These are phyloP conservation scores for Heterohyrax brucei DNA, from an alignment of 2,797 vertebrate species.

Conservation along the genomic window DNA sequence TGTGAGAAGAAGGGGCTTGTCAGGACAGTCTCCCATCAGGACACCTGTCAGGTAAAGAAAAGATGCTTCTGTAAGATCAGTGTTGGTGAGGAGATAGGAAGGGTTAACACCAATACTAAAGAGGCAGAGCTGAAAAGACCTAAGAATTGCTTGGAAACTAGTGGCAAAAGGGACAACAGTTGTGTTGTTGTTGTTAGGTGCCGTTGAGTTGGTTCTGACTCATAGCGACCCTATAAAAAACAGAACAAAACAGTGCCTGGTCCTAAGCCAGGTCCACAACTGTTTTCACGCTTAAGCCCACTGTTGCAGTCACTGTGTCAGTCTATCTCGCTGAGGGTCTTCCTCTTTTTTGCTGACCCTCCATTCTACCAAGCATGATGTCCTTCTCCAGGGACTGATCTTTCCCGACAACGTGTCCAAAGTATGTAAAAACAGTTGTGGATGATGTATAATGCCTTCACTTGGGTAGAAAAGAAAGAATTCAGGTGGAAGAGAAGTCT, in stretches of 20 bases:
- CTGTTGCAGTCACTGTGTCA: no score
- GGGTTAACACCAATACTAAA: background rate
- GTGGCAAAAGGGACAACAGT: background rate
- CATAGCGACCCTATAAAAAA: no score
- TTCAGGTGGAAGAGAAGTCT: background rate
- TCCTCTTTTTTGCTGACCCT: no score
- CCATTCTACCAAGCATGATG: no score
- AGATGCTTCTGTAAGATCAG: background rate
- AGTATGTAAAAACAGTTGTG: background rate
- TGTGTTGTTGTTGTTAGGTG: no score
- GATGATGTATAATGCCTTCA: background rate
- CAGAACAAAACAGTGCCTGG: no score
- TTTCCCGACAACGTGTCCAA: no score
- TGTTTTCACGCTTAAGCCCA: no score
- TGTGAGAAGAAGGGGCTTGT: background rate
- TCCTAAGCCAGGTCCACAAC: no score
- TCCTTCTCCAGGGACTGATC: no score
- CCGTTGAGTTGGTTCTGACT: no score
- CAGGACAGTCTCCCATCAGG: background rate
- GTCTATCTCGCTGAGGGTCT: no score
- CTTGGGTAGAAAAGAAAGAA: background rate
- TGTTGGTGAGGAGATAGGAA: background rate
- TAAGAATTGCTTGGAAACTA: accelerated
- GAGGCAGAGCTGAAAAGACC: background rate
- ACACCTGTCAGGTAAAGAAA: background rate